Percentiles rank a stretch among this genome's conserved stretches.
These are phyloP conservation scores for Pipistrellus pipistrellus DNA, from an alignment of 2,797 vertebrate species.

Conservation along the genomic window DNA sequence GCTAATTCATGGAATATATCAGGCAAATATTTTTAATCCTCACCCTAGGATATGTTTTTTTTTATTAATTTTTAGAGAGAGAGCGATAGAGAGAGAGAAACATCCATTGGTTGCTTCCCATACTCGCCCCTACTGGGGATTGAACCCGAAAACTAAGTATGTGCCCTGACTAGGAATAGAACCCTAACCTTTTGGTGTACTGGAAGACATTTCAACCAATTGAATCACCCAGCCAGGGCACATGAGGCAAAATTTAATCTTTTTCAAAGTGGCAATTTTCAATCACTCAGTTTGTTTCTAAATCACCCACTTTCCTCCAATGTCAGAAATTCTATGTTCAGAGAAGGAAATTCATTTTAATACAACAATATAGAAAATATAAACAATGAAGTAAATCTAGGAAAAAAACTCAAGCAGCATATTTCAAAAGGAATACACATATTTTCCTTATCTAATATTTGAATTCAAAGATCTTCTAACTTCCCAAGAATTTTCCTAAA, in stretches of 20 bases:
- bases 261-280: background rate
- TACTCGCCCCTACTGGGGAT: background rate
- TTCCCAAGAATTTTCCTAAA: background rate
- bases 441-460: slow-evolving; percentile 49
- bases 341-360: slow-evolving; percentile 33
- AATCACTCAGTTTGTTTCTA: background rate
- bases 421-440: slow-evolving; percentile 49
- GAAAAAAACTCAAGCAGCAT: slow-evolving; percentile 32
- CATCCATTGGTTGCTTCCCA: background rate
- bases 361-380: background rate
- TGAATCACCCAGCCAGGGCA: background rate
- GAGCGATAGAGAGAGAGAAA: background rate
- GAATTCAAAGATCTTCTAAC: background rate
- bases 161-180: background rate
- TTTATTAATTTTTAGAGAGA: background rate
- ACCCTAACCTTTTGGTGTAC: background rate
- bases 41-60: background rate
- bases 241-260: slow-evolving; percentile 50
- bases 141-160: background rate
- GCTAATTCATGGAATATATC: background rate
- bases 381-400: background rate
- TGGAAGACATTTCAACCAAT: background rate
- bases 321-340: background rate
- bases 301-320: background rate
- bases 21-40: background rate